phyloP scores from a whole-genome alignment of 1,140 invertebrate genomes.

The Drosophila chauvacae region DNA sequence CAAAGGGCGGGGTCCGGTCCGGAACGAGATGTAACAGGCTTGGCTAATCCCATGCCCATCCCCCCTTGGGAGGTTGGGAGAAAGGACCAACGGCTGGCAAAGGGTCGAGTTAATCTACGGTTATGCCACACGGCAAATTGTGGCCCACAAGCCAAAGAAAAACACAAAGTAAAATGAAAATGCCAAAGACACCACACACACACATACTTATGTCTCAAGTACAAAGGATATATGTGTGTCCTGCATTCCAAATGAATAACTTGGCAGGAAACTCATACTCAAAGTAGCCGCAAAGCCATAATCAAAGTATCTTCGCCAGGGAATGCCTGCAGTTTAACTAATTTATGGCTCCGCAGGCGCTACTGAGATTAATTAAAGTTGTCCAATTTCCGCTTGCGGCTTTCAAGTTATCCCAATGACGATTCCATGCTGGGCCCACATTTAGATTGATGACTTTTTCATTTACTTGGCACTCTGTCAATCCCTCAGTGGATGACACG shows the following conservation, averaged over 20 bases:
- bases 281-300: background rate
- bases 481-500: conserved; percentile 11
- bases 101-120: conserved; percentile 71
- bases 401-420: conserved; percentile 10
- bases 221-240: conserved; percentile 1
- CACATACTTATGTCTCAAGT: background rate
- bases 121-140: conserved; percentile 44
- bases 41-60: conserved; percentile 36
- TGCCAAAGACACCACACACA: conserved; percentile 7
- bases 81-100: conserved; percentile 43
- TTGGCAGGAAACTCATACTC: conserved; percentile 1
- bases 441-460: conserved; percentile 46
- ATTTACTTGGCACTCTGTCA: conserved; percentile 40
- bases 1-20: background rate
- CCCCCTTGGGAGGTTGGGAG: background rate
- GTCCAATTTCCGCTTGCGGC: conserved; percentile 10
- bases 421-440: conserved; percentile 3
- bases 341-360: background rate
- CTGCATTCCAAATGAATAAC: conserved; percentile 42
- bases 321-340: conserved; percentile 5
- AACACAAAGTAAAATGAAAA: background rate
- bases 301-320: conserved; percentile 10
- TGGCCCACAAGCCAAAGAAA: conserved; percentile 1
- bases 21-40: conserved; percentile 16
- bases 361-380: conserved; percentile 32